Conservation (phyloP, 2,797 vertebrate species). For the Denticeps clupeoides region DNA sequence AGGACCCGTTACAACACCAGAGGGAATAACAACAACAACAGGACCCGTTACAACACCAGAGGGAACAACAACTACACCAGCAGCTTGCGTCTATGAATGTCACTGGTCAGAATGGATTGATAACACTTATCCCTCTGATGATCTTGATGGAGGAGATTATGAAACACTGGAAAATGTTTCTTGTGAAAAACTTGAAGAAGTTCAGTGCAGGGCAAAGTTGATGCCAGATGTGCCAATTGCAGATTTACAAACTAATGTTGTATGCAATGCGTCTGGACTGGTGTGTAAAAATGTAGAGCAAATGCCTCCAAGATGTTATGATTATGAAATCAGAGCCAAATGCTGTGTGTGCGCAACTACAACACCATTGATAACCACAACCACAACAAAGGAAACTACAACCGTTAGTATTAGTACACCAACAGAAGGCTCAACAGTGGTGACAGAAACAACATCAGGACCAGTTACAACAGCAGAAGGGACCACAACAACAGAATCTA, state of each 20-base stretch:
- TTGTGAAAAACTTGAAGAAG: constrained; percentile 42
- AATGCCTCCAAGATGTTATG: constrained; percentile 38
- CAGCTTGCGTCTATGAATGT: constrained; percentile 29
- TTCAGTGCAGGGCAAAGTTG: constrained; percentile 57
- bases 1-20: not conserved
- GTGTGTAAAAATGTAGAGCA: constrained; percentile 49
- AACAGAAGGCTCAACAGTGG: too few species aligned
- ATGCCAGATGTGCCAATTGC: constrained; percentile 29
- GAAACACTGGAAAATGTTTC: constrained; percentile 51
- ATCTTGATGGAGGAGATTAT: constrained; percentile 49
- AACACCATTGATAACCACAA: not conserved
- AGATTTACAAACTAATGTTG: constrained; percentile 43
- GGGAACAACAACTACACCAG: not conserved
- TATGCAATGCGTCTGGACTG: constrained; percentile 57
- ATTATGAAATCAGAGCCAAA: constrained; percentile 62
- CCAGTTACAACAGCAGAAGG: too few species aligned
- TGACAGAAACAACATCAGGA: too few species aligned
- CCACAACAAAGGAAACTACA: not conserved
- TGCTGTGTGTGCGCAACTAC: constrained; percentile 44
- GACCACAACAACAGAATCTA: too few species aligned
- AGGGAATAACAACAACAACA: not conserved
- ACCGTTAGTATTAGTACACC: too few species aligned
- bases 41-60: not conserved
- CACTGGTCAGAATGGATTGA: constrained; percentile 63
- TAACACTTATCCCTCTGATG: constrained; percentile 31